Percentiles rank a stretch among this genome's conserved stretches.
Evolutionary conservation across 1,140 invertebrate genomes (phyloP).

Genomic region (Idris sp.): DNA sequence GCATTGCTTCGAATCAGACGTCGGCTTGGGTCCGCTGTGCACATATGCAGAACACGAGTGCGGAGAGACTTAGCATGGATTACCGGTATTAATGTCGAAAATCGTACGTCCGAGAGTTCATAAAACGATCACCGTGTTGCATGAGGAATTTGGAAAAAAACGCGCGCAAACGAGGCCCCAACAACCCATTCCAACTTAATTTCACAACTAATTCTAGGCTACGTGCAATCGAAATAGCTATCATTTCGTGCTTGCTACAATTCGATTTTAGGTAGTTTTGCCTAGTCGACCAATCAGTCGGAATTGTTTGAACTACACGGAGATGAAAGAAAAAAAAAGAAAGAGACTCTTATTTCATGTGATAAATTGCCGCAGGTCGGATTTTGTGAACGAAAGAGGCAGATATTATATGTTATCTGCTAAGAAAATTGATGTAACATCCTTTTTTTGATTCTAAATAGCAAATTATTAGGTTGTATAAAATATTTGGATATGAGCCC

Average conservation of each 20-base stretch:
- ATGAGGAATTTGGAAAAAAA: not conserved
- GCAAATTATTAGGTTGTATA: too few species aligned
- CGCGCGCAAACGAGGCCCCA: not conserved
- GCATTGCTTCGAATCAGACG: constrained; percentile 49
- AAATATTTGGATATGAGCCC: too few species aligned
- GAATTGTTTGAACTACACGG: constrained; percentile 3
- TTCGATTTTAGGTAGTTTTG: not conserved
- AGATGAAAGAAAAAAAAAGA: too few species aligned
- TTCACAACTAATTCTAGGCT: not conserved
- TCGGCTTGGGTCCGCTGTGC: constrained; percentile 35
- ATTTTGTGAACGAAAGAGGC: too few species aligned
- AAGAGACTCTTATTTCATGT: not conserved
- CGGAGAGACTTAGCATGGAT: constrained; percentile 54
- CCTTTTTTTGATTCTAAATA: too few species aligned
- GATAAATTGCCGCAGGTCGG: not conserved
- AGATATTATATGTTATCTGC: too few species aligned
- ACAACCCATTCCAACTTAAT: constrained; percentile 2
- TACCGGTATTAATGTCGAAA: constrained; percentile 65
- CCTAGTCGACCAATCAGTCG: not conserved
- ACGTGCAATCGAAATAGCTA: not conserved
- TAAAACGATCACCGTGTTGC: constrained; percentile 6
- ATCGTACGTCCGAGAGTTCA: constrained; percentile 8
- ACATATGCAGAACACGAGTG: constrained; percentile 63
- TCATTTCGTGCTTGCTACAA: constrained; percentile 6
- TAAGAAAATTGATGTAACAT: too few species aligned